A percentile compares a stretch with the other conserved stretches of the same genome.
Conservation (phyloP, 2,888 invertebrate species). For the Acronicta alni region DNA sequence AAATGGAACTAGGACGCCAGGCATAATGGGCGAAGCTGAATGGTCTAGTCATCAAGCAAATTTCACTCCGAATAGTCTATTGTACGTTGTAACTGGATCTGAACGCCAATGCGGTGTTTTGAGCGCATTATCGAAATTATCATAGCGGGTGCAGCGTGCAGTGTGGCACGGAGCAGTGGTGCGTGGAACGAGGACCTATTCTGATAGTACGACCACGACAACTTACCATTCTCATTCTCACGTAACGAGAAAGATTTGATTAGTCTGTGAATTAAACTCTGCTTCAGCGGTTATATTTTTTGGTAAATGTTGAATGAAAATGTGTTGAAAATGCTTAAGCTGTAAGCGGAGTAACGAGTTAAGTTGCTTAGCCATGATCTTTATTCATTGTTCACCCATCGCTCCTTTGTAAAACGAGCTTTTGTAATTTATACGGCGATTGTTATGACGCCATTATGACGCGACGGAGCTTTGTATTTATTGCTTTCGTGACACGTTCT, state of each 20-base stretch:
- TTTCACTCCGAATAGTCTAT: slow-evolving; percentile 60
- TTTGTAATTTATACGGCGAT: slow-evolving; percentile 54
- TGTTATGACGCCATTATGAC: slow-evolving; percentile 47
- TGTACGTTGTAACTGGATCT: slow-evolving; percentile 62
- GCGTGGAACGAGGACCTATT: slow-evolving; percentile 47
- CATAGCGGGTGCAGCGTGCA: slow-evolving; percentile 62
- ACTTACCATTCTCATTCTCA: slow-evolving; percentile 27
- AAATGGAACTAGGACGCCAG: slow-evolving; percentile 24
- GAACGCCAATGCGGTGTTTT: slow-evolving; percentile 59
- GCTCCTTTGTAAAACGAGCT: slow-evolving; percentile 53
- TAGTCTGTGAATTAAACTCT: slow-evolving; percentile 10
- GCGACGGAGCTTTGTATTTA: slow-evolving; percentile 33
- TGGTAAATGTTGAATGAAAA: slow-evolving; percentile 9
- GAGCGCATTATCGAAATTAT: slow-evolving; percentile 68
- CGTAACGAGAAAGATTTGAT: slow-evolving; percentile 39
- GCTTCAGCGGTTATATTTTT: background rate
- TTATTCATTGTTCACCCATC: slow-evolving; percentile 56
- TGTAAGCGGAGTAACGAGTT: slow-evolving; percentile 11
- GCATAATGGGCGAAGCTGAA: slow-evolving; percentile 29
- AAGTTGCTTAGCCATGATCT: slow-evolving; percentile 52
- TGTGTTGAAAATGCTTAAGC: slow-evolving; percentile 11
- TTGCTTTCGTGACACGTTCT: slow-evolving; percentile 32
- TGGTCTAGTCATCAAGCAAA: slow-evolving; percentile 27
- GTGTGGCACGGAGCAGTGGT: slow-evolving; percentile 53
- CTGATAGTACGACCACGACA: slow-evolving; percentile 15